phyloP scores from a whole-genome alignment of 2,888 invertebrate species.

The Apodemia mormo region DNA sequence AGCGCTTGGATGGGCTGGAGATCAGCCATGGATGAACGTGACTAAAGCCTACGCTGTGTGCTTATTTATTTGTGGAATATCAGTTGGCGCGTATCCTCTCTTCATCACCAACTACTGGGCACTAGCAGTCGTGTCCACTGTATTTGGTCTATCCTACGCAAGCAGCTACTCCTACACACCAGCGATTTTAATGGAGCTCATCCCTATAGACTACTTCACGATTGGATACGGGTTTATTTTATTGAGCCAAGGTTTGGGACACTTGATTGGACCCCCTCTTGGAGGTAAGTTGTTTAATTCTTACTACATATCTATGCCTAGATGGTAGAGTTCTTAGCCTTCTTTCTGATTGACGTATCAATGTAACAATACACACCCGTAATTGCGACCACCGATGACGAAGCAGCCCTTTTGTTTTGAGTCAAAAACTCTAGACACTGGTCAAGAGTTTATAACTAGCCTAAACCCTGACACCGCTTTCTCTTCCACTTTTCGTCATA shows the following conservation, averaged over 20 bases:
- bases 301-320: no score
- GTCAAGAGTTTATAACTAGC: no score
- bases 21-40: constrained; percentile 92
- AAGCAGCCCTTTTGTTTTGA: no score
- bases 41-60: constrained; percentile 91
- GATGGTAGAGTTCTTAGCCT: no score
- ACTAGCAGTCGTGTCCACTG: constrained; percentile 75
- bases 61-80: constrained; percentile 85
- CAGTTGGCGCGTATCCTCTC: constrained; percentile 82
- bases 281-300: constrained; percentile 83
- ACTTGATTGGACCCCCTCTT: constrained; percentile 94
- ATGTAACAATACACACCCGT: no score
- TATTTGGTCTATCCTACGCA: constrained; percentile 94
- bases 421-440: no score
- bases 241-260: constrained; percentile 96
- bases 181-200: constrained; percentile 92
- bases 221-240: constrained; percentile 94
- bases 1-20: constrained; percentile 92
- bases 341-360: no score
- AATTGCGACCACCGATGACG: no score
- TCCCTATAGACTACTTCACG: constrained; percentile 94
- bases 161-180: constrained; percentile 96
- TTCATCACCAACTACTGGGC: constrained; percentile 75
- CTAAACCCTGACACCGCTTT: no score
- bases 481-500: no score